Base-by-base conservation (phyloP, 2,797 vertebrate species). In the Enteromius unitaeniatus region DNA sequence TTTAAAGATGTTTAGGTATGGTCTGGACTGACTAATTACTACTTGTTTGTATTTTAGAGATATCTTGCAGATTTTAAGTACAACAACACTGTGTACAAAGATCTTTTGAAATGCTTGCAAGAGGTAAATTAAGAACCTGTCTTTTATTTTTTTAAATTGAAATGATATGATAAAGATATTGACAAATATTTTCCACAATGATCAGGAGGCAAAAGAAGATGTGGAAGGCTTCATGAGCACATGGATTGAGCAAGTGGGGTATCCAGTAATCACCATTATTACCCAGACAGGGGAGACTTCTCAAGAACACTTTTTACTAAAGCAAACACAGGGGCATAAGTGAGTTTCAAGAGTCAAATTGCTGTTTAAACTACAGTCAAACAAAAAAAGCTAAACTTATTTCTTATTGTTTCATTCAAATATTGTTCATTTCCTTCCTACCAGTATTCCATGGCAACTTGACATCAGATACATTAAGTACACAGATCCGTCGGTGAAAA, bases 381-480 rank as follows among this genome's bases (percentile, higher is more conserved):
- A 74, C 6, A n/a, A 75, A 75, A 74, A 55, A 55, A 7, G 19
- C 15, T 37, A 60, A 77, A 19, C 42, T 4, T 45, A 1, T 47
- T 2, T 70, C 26, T 40, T n/a, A 21, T 17, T 53, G 26, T 60
- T 60, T 47, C 23, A 76, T 64, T 15, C 28, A 78, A 75, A 45
- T 51, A 49, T 49, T 42, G 14, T 47, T 17, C 42, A n/a, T 47
- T 69, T 67, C 73, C 74, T 79, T 67, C 23, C 37, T 2, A 68
- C 84, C 90, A 99, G 97, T 82, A 94, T 93, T 85, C 51, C 5
- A 70, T 99, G 97, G 97, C 83, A 93, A 0, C 6, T 96, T 28
- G 95, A 95, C 3, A 84, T 98, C 87, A 90, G 79, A 2, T 93
- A 90, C 65, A 85, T 86, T 80, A 95, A 86, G 42, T 45, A 45